Percentiles rank a stretch among this genome's conserved stretches.
Conservation (phyloP, 1,140 invertebrate genomes). For the Drusus annulatus region DNA sequence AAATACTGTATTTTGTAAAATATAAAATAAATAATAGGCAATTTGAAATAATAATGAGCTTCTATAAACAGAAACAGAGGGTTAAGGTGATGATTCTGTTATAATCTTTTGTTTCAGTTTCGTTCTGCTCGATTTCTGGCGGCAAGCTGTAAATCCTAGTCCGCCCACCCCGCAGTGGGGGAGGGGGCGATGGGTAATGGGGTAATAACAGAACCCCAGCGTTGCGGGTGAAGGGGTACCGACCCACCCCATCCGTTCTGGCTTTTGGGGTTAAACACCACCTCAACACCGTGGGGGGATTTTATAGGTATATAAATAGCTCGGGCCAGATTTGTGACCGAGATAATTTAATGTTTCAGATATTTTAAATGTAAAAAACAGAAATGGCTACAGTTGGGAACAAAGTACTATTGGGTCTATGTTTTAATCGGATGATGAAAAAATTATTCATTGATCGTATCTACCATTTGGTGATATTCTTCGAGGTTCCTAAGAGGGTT, state of each 20-base stretch:
- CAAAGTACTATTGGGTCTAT: too few species aligned
- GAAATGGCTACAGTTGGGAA: neutral
- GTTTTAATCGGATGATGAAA: too few species aligned
- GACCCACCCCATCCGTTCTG: neutral
- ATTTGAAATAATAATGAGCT: too few species aligned
- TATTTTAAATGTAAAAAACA: neutral
- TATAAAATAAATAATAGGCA: too few species aligned
- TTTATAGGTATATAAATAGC: neutral
- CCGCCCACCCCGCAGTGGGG: neutral
- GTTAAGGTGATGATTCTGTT: neutral
- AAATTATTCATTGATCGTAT: too few species aligned
- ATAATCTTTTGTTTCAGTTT: slow-evolving; percentile 3
- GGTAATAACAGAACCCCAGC: neutral
- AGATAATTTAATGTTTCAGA: slow-evolving; percentile 4
- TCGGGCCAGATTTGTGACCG: neutral
- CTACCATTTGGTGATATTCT: too few species aligned
- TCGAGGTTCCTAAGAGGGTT: too few species aligned
- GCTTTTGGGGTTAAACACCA: slow-evolving; percentile 36
- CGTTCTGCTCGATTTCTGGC: slow-evolving; percentile 16
- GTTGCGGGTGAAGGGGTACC: slow-evolving; percentile 1
- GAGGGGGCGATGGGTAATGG: neutral
- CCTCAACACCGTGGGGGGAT: slow-evolving; percentile 21
- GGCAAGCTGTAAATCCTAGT: neutral
- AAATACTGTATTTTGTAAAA: too few species aligned
- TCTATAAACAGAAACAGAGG: too few species aligned